Base-by-base conservation (phyloP, 2,113 vertebrate species). In the Vulpes vulpes region DNA sequence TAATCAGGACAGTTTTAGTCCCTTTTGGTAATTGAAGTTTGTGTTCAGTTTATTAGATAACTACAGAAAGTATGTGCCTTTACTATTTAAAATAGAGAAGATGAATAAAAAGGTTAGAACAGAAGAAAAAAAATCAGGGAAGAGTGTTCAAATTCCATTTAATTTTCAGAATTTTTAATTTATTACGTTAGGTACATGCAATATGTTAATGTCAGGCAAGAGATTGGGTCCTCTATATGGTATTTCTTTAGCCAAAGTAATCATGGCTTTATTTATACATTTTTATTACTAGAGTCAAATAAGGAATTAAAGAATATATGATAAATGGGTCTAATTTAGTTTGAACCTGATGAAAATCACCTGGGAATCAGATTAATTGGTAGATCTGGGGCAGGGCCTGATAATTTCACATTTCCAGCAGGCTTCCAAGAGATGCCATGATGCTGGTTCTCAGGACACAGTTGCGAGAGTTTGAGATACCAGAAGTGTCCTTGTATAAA, bases 1-100 rank as follows among this genome's bases (percentile, higher is more conserved):
- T 89, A 74, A 78, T 95, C 2, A 76, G 67, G 78, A 69, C 19
- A 57, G 59, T 81, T 65, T 85, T 81, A 64, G 55, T 53, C 15
- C 27, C 65, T 81, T 95, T 84, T 55, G n/a, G 59, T 85, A 55
- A 62, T 49, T 94, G 65, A 94, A 94, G 95, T 98, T 95, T 84
- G 25, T 6, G 55, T 3, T 95, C 16, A 25, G 23, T 93, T 97
- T 98, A 94, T 94, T 25, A 91, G n/a, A 19, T 85, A 94, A 53
- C 10, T 82, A 2, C 8, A 84, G 78, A 92, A 92, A 69, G 3
- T 91, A 51, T 35, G 1, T 96, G 43, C 35, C 49, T 95, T 91
- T 91, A 74, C 25, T 88, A 71, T 76, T 12, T 35, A 90, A 89
- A 94, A 88, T 71, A 95, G n/a, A 92, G 96, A 65, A 96, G 43